Percentiles rank a stretch among this genome's conserved stretches.
Evolutionary conservation across 1,140 invertebrate genomes (phyloP).

Genomic region (Littorina saxatilis): DNA sequence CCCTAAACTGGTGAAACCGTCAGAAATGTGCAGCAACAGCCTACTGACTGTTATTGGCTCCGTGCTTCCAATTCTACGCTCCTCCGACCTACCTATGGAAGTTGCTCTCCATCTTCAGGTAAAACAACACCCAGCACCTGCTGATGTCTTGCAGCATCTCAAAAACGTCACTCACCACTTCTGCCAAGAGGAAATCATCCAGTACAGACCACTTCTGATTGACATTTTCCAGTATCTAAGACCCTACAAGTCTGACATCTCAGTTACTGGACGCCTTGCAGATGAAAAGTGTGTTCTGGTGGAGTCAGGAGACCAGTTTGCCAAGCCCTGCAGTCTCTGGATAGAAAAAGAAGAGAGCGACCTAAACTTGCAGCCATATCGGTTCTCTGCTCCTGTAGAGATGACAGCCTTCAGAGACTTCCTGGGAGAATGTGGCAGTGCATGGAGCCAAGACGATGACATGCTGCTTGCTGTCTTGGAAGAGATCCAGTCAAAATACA

Average conservation of each 20-base stretch:
- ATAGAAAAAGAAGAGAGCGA: neutral
- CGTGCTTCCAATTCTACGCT: neutral
- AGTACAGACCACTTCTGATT: conserved; percentile 4
- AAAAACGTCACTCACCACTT: neutral
- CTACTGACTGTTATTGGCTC: neutral
- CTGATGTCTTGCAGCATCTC: conserved; percentile 21
- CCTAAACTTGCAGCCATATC: conserved; percentile 24
- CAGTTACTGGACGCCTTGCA: neutral
- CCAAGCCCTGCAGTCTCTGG: conserved; percentile 24
- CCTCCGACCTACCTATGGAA: too few relatives aligned
- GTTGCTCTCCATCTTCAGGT: neutral
- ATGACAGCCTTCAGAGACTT: neutral
- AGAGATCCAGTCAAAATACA: conserved; percentile 30
- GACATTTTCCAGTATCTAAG: neutral
- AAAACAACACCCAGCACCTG: neutral
- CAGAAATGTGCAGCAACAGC: neutral
- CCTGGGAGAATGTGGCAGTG: conserved; percentile 41
- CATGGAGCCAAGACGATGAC: conserved; percentile 43
- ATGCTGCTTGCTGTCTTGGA: conserved; percentile 31
- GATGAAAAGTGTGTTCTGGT: neutral
- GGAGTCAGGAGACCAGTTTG: conserved; percentile 19
- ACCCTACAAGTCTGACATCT: neutral
- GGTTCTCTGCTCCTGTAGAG: conserved; percentile 14
- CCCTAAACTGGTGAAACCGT: neutral
- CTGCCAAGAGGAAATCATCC: neutral